Base-by-base conservation (phyloP, 2,797 vertebrate species). In the Enteromius argenteus region DNA sequence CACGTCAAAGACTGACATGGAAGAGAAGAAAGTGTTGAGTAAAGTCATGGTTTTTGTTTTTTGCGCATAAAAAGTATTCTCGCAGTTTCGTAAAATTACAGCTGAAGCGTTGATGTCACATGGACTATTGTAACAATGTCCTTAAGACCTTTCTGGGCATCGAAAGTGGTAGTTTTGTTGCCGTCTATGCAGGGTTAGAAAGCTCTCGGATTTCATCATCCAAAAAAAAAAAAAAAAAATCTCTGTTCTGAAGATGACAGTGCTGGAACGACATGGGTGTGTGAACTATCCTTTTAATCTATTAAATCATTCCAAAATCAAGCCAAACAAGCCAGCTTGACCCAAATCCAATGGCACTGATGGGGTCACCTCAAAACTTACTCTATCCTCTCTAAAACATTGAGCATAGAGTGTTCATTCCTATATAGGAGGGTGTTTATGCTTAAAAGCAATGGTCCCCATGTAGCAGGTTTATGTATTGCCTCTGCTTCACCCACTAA, bases 371-470 rank as follows among this genome's bases (percentile, higher is more conserved):
- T 30, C 35, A 80, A 74, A 73, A 78, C 30, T n/a, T 32, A 73
- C 10, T 32, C 37, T 17, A 44, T 49, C 42, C 69, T 69, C 13
- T 75, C 44, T 79, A 81, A 83, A 84, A 81, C 64, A 78, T 82
- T 84, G 51, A 81, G 84, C 35, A 42, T 80, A 79, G 53, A 66
- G 58, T 87, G 53, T 84, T 77, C 67, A 53, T 76, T 62, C 66
- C 19, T 81, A 72, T 53, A 51, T 23, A 35, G 74, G 69, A 56
- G 56, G 49, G 67, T 53, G 51, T 84, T 86, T 89, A 88, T 88
- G 86, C 76, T 30, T 66, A 80, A 82, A 19, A 89, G 84, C 83
- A 87, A 87, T 90, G 89, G 89, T 89, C 89, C 89, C 89, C 89
- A 85, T 85, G 76, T 85, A 85, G 83, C 66, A 84, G 74, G 81